Percentiles rank a stretch among this genome's conserved stretches.
phyloP scores from a whole-genome alignment of 2,888 invertebrate species.

The Chironomus riparius region DNA sequence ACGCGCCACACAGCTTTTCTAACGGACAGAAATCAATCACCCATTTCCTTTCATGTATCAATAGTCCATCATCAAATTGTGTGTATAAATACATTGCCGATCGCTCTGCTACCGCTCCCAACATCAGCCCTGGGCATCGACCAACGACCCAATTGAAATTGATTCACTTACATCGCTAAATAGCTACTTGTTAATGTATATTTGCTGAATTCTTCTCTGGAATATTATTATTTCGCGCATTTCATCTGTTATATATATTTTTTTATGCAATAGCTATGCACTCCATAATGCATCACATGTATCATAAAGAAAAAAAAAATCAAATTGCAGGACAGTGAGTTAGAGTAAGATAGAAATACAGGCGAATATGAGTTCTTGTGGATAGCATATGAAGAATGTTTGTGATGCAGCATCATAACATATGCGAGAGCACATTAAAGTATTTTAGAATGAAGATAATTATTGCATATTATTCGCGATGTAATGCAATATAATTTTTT shows the following conservation, averaged over 20 bases:
- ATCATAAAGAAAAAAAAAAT: not conserved
- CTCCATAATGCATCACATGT: no score
- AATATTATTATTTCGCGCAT: not conserved
- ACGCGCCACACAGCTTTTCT: conserved; percentile 5
- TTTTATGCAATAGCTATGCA: not conserved
- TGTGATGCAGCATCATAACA: not conserved
- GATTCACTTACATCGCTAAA: not conserved
- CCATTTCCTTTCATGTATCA: conserved; percentile 16
- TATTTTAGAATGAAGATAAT: conserved; percentile 13
- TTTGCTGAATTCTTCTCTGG: not conserved
- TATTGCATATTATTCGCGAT: conserved; percentile 6
- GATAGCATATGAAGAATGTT: not conserved
- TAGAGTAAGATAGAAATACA: not conserved
- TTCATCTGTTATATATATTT: not conserved
- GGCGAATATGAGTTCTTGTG: not conserved
- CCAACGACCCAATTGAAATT: not conserved
- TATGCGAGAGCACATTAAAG: conserved; percentile 8
- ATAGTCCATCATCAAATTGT: not conserved
- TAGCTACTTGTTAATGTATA: not conserved
- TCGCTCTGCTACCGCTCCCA: not conserved
- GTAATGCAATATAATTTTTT: not conserved
- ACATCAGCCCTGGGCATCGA: conserved; percentile 2
- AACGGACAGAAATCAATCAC: conserved; percentile 26
- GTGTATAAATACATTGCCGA: no score
- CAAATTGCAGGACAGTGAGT: not conserved